Base-by-base conservation (phyloP, 2,113 vertebrate genomes). In the Rhinoderma darwinii region DNA sequence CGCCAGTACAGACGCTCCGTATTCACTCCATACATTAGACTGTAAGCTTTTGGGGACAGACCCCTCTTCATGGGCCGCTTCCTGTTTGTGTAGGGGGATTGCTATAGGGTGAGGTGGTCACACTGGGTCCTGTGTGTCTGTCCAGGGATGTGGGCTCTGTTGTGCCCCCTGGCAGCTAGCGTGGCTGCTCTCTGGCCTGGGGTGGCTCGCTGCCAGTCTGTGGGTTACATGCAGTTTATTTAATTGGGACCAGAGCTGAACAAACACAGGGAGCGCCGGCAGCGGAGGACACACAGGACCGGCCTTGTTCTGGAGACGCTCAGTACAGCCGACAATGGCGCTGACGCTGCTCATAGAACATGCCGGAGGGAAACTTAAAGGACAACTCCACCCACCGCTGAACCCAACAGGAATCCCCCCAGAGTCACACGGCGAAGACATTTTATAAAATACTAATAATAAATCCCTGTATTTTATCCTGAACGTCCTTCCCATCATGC, bases 211-310 rank as follows among this genome's bases (percentile, higher is more conserved):
- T n/a, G 54, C 56, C 79, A 82, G 76, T 32, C 44, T 78, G 76
- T 35, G 25, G 79, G 32, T 63, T 63, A 44, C 56, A 82, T 78
- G 79, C 37, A 22, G 56, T 80, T 56, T 80, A 80, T 82, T 63
- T 82, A 41, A 82, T 82, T 82, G 56, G 54, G 79, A 44, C 79
- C 56, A 66, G 56, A 56, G 54, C 79, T 63, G 35, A 22, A 61
- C 35, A 59, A 63, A 61, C 35, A 61, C 54, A 41, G 8, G 39
- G 25, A 30, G 10, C 0, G 44, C 74, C 37, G 18, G 54, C 54
- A 63, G 54, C 32, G 15, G 39, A 25, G 56, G 56, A 5, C 50
- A 37, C 79, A 82, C 80, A 68, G 80, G 37, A 12, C 59, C 30
- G 17, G 14, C 80, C 59, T 44, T 54, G 50, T 68, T 41, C 80